A percentile compares a stretch with the other conserved stretches of the same genome.
These are phyloP conservation scores for Drosophila lini DNA, from an alignment of 1,140 invertebrate genomes.

Conservation along the genomic window DNA sequence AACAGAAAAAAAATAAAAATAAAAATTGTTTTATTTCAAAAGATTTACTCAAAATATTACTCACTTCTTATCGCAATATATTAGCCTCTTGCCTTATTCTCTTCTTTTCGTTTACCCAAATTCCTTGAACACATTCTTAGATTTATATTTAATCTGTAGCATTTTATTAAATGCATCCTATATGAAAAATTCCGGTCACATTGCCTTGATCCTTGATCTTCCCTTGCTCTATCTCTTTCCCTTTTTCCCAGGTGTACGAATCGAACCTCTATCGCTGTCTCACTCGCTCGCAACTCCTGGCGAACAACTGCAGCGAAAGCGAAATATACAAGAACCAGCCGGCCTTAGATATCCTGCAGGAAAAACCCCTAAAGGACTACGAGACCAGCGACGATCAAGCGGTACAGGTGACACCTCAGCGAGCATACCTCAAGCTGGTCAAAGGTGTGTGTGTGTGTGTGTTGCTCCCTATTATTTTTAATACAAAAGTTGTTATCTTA, in stretches of 20 bases:
- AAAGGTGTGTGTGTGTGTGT: conserved; percentile 60
- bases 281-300: conserved; percentile 49
- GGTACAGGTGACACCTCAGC: conserved; percentile 87
- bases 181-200: neutral
- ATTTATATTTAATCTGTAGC: neutral
- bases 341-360: conserved; percentile 55
- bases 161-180: neutral
- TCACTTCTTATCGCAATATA: neutral
- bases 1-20: neutral
- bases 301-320: conserved; percentile 57
- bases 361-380: conserved; percentile 84
- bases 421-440: conserved; percentile 85
- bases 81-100: too few species aligned
- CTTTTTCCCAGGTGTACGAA: conserved; percentile 48
- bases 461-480: neutral
- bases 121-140: too few species aligned
- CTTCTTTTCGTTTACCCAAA: too few species aligned
- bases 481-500: conserved; percentile 29
- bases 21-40: neutral
- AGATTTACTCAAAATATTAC: neutral
- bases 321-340: conserved; percentile 75
- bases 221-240: neutral
- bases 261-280: conserved; percentile 65
- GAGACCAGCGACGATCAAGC: conserved; percentile 81
- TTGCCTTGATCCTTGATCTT: neutral